These are phyloP conservation scores for Alethe castanea DNA, from an alignment of 2,113 vertebrate genomes.

Conservation along the genomic window DNA sequence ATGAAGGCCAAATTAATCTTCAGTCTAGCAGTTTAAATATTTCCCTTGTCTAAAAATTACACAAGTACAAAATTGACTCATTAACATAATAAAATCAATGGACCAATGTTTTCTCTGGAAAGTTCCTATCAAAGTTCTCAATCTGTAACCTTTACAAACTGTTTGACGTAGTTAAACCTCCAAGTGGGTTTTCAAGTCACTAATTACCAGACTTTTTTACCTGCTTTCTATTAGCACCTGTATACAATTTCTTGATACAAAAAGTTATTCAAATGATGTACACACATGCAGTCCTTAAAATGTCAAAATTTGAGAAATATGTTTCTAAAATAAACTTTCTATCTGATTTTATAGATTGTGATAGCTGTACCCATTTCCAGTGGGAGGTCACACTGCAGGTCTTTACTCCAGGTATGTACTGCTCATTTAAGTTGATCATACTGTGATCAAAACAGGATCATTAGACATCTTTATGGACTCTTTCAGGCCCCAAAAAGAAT, in stretches of 20 bases:
- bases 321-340: neutral
- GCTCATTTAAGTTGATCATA: neutral
- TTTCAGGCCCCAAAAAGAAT: neutral
- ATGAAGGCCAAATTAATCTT: neutral
- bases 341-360: neutral
- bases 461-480: neutral
- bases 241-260: neutral
- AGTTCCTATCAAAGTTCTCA: neutral
- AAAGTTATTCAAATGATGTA: neutral
- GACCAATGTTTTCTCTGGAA: neutral
- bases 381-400: neutral
- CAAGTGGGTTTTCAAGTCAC: neutral
- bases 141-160: neutral
- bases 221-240: neutral
- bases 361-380: neutral
- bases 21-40: neutral
- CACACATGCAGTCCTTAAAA: neutral
- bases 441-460: neutral
- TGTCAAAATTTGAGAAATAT: neutral
- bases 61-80: neutral
- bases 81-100: neutral
- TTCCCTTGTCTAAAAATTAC: neutral
- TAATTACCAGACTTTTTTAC: neutral
- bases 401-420: neutral
- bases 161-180: neutral